Evolutionary conservation across 2,888 invertebrate species (phyloP).

Genomic region (Caenorhabditis sp.): DNA sequence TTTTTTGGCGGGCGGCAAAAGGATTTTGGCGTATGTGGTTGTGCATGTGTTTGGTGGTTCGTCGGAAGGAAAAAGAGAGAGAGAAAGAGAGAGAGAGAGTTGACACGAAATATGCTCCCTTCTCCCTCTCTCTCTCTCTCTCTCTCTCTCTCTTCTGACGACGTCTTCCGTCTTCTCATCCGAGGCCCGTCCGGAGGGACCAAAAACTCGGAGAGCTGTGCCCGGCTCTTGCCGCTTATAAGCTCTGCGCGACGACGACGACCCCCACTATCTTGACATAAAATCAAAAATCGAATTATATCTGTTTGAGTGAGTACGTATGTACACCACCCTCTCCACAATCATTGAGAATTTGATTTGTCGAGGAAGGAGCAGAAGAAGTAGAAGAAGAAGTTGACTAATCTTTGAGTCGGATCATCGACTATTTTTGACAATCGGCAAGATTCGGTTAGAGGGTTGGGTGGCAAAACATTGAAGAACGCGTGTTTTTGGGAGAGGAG

Average conservation of each 20-base stretch:
- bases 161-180: slow-evolving; percentile 33
- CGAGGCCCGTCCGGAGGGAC: slow-evolving; percentile 33
- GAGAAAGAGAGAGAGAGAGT: slow-evolving; percentile 21
- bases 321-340: too few relatives aligned
- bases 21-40: slow-evolving; percentile 5
- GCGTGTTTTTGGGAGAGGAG: too few relatives aligned
- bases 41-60: slow-evolving; percentile 26
- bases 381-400: background rate
- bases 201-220: slow-evolving; percentile 11
- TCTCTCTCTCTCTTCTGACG: slow-evolving; percentile 15
- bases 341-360: slow-evolving; percentile 26
- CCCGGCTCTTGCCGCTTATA: slow-evolving; percentile 2
- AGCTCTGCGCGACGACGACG: slow-evolving; percentile 1
- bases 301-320: slow-evolving; percentile 34
- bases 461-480: background rate
- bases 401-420: slow-evolving; percentile 12
- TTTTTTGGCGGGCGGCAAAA: slow-evolving; percentile 4
- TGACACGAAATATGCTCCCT: slow-evolving; percentile 29
- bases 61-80: background rate
- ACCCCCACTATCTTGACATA: slow-evolving; percentile 36
- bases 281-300: slow-evolving; percentile 53
- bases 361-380: too few relatives aligned
- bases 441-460: slow-evolving; percentile 2
- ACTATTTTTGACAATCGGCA: slow-evolving; percentile 27
- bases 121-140: background rate